Evolutionary conservation across 2,797 vertebrate genomes (phyloP).

Genomic region (Novumbra hubbsi): DNA sequence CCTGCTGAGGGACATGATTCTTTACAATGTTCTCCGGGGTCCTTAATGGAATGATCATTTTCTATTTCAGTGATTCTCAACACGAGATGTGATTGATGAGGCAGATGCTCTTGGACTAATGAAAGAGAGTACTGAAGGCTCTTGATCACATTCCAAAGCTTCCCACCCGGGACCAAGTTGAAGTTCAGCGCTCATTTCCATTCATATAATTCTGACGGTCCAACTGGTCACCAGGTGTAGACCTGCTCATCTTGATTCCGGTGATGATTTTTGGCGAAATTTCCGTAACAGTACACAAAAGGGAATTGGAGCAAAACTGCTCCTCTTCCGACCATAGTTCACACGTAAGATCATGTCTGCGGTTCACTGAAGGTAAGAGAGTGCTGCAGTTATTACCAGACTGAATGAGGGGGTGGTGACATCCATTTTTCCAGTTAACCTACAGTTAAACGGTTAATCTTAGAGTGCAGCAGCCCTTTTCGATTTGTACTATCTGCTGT

Average conservation of each 20-base stretch:
- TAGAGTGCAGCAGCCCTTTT: not conserved
- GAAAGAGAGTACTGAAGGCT: not conserved
- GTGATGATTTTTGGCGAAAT: not conserved
- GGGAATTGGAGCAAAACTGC: not conserved
- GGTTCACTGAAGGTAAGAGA: not conserved
- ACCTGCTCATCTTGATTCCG: not conserved
- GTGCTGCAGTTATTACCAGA: not conserved
- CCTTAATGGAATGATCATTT: not conserved
- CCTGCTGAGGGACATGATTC: not conserved
- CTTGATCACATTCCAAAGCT: not conserved
- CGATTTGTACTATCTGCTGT: not conserved
- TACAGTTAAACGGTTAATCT: not conserved
- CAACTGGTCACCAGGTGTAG: not conserved
- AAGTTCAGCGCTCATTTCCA: not conserved
- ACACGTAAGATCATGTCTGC: not conserved
- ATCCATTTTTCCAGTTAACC: not conserved
- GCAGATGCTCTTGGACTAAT: not conserved
- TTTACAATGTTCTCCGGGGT: not conserved
- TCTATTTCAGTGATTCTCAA: slow-evolving; percentile 1
- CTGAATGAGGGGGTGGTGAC: not conserved
- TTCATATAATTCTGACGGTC: not conserved
- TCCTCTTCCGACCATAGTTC: not conserved
- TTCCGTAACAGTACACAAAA: not conserved
- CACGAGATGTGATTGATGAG: not conserved
- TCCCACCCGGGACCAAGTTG: slow-evolving; percentile 2